Base-by-base conservation (phyloP, 1,140 invertebrate genomes). In the Scaptomyza graminum region DNA sequence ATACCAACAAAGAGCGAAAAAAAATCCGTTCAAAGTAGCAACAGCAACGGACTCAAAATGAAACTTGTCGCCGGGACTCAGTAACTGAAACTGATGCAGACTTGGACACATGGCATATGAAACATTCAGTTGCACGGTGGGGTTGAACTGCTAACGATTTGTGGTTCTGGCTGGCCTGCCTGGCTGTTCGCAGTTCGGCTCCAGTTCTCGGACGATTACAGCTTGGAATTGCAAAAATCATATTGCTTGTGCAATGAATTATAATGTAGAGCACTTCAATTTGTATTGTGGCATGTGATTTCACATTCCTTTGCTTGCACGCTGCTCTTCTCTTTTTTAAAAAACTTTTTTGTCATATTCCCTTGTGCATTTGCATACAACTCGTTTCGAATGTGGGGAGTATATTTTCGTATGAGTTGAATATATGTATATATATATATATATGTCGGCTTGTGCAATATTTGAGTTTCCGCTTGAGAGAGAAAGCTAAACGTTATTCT, bases 221-320 rank as follows among this genome's bases (percentile, higher is more conserved):
- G 64, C 67, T 47, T 74, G 74, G 49, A 70, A 82, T 70, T 51
- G 60, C 67, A 84, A 76, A 79, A 84, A 84, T 83, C 75, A 73
- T 63, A 64, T 54, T 72, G 75, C 75, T 41, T 74, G 56, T 71
- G 66, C 73, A 76, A 73, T 76, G 80, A 83, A 83, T 84, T 84
- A 83, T 83, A 83, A 84, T 83, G 80, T 66, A 73, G 47, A 63
- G 66, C 60, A 64, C 76, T 84, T 84, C 76, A 80, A 79, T 85
- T 72, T 76, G 76, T 76, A 74, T 72, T 84, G 80, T 73, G 67
- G 64, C 54, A 51, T 68, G 59, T 74, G 51, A 56, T 47, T 73
- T 25, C 57, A 60, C 50, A 61, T 55, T 74, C 60, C 52, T 49
- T 34, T 41, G 6, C 41, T 44, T 16, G 39, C 54, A 3, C 18